phyloP scores from a whole-genome alignment of 92 coral and sea anemone species.

The Bergia sp. region DNA sequence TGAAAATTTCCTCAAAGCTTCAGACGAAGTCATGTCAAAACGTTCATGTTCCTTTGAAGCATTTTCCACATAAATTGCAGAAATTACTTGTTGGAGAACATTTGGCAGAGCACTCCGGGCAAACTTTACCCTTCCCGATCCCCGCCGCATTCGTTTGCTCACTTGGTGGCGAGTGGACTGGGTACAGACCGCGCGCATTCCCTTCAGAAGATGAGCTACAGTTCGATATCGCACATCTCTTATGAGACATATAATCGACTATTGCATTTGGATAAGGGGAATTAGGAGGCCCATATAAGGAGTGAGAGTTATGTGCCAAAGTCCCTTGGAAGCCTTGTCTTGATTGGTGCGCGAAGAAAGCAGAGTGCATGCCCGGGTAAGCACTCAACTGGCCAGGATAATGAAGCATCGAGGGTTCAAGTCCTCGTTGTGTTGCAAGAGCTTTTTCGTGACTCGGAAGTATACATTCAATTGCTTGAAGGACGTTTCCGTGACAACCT shows the following conservation, averaged over 20 bases:
- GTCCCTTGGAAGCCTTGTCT: constrained; percentile 65
- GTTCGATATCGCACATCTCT: constrained; percentile 54
- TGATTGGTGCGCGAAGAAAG: constrained; percentile 63
- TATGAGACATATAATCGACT: constrained; percentile 75
- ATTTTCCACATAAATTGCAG: constrained; percentile 80
- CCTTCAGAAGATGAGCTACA: constrained; percentile 42
- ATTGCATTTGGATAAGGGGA: constrained; percentile 66
- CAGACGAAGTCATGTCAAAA: not conserved
- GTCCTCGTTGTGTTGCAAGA: constrained; percentile 63
- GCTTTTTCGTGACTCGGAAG: constrained; percentile 98
- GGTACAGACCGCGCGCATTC: constrained; percentile 29
- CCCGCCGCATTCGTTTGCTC: constrained; percentile 60
- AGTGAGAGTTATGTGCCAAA: constrained; percentile 60
- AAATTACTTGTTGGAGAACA: constrained; percentile 73
- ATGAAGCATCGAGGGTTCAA: constrained; percentile 63
- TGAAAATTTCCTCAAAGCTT: constrained; percentile 62
- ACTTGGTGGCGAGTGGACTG: constrained; percentile 28
- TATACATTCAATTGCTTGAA: constrained; percentile 90
- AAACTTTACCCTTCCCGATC: constrained; percentile 60
- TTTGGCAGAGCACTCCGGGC: constrained; percentile 75
- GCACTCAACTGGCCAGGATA: constrained; percentile 48
- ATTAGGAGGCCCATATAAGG: constrained; percentile 65
- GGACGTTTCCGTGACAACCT: constrained; percentile 91
- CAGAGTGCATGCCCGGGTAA: constrained; percentile 62
- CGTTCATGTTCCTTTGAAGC: constrained; percentile 68